Evolutionary conservation across 2,113 vertebrate species (phyloP), one percentile per base, ranked within the genome.

Genomic region (Tiliqua scincoides): DNA sequence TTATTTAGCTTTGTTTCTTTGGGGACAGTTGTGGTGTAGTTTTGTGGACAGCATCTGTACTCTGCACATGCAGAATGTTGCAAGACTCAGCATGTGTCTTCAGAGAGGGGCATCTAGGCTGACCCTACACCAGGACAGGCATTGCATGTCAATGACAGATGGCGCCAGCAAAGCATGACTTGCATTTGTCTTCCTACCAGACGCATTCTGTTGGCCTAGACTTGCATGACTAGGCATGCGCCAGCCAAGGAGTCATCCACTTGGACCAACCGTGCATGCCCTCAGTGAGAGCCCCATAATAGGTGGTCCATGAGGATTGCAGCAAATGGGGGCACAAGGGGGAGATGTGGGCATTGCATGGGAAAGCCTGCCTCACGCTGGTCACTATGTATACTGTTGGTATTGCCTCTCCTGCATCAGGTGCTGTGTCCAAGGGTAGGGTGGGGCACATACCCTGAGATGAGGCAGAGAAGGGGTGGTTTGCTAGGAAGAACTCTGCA

Each of bases 191-290:
- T 14, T 6, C 17, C 63, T 87, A 88, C 90, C 91, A 85, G 65
- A 78, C 92, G 86, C 87, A 93, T 87, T 93, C 89, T 54, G 65
- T 90, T 93, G 96, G 95, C 59, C 23, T 93, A 96, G 95, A 91
- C 61, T 6, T 97, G 96, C 96, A 97, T 97, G 96, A 88, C 87
- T 40, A 14, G 91, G 96, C 96, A 97, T 97, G 96, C 94, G 86
- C 93, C 91, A 81, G 84, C 92, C 90, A 88, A 95, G 90, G 89
- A 89, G 88, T 90, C 92, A 93, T 79, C 85, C 82, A 93, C 93
- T 93, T 91, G 2, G 27, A 88, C 67, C 87, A 76, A 89, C 83
- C 72, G 74, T 95, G 95, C 95, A 97, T 96, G 95, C 91, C 95
- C 89, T 91, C 89, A 91, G 73, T 12, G 52, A 93, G 92, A 92